These are phyloP conservation scores for Xanthia icteritia DNA, from an alignment of 2,888 invertebrate species.

Conservation along the genomic window DNA sequence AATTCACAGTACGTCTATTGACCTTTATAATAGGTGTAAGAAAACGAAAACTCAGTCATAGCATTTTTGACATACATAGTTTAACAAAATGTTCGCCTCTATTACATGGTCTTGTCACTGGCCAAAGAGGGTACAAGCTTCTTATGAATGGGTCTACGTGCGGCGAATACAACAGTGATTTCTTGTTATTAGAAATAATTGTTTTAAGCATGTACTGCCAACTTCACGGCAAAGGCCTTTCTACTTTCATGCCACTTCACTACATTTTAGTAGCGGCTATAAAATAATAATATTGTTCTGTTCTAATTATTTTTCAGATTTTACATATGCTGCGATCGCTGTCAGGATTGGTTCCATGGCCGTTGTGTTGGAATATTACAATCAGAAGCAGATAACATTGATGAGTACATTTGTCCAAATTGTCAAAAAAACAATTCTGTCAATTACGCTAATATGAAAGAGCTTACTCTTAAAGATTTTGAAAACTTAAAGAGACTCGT, in stretches of 20 bases:
- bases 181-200: not conserved
- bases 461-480: slow-evolving; percentile 94
- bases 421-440: slow-evolving; percentile 97
- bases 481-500: slow-evolving; percentile 95
- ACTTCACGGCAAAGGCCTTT: no score
- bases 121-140: not conserved
- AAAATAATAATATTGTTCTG: not conserved
- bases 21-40: not conserved
- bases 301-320: slow-evolving; percentile 92
- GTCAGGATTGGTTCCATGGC: slow-evolving; percentile 99
- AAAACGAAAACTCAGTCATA: no score
- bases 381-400: slow-evolving; percentile 98
- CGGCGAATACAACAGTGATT: not conserved
- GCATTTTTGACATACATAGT: not conserved
- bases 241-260: not conserved
- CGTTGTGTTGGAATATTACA: slow-evolving; percentile 98
- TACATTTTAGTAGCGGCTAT: not conserved
- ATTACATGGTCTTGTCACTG: not conserved
- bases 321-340: slow-evolving; percentile 99
- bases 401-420: slow-evolving; percentile 98
- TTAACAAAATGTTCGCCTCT: not conserved
- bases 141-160: no score
- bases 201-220: not conserved
- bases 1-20: slow-evolving; percentile 95
- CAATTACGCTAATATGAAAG: slow-evolving; percentile 97